These are phyloP conservation scores for Chinchilla lanigera DNA, from an alignment of 2,113 vertebrate species.

Conservation along the genomic window DNA sequence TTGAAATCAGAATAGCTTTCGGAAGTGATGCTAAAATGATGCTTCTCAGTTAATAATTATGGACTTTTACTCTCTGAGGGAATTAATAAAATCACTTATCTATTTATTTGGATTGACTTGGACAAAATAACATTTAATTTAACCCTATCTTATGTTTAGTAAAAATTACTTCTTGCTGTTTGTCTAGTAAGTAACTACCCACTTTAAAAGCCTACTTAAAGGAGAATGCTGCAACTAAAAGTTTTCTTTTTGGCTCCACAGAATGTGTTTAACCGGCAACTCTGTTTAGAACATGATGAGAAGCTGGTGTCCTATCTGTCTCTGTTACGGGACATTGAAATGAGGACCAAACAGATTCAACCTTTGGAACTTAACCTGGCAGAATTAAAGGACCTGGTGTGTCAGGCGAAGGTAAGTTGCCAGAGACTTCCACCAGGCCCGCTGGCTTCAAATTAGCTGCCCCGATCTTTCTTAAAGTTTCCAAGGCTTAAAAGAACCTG, in stretches of 20 bases:
- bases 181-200: background rate
- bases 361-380: conserved; percentile 85
- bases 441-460: background rate
- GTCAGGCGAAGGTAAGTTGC: conserved; percentile 90
- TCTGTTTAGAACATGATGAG: conserved; percentile 94
- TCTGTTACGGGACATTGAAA: conserved; percentile 93
- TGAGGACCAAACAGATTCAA: conserved; percentile 90
- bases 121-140: conserved; percentile 45
- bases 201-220: conserved; percentile 58
- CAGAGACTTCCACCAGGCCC: background rate
- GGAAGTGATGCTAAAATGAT: conserved; percentile 52
- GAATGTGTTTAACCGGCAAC: conserved; percentile 90
- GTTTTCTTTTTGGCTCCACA: conserved; percentile 77
- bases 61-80: background rate
- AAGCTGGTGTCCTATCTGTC: conserved; percentile 92
- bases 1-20: conserved; percentile 47
- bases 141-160: background rate
- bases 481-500: background rate
- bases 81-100: conserved; percentile 40
- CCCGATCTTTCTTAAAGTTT: background rate
- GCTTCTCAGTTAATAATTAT: background rate
- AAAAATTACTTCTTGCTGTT: conserved; percentile 40
- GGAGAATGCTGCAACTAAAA: background rate
- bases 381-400: conserved; percentile 88
- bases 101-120: conserved; percentile 14